Percentiles rank a stretch among this genome's conserved stretches.
phyloP scores from a whole-genome alignment of 2,888 invertebrate genomes.

The Cotesia congregata region DNA sequence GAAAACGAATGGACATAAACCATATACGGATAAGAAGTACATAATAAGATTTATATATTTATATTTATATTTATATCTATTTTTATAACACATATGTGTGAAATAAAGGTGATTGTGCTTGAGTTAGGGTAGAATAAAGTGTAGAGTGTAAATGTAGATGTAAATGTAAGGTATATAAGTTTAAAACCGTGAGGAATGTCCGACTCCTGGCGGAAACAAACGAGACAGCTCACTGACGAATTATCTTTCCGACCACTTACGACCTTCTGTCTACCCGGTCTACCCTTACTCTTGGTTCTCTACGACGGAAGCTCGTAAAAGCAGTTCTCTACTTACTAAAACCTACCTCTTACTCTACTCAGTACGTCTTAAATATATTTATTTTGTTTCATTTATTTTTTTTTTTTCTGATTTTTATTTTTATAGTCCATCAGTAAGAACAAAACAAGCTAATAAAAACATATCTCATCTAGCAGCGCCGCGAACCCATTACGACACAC shows the following conservation, averaged over 20 bases:
- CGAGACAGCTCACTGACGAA: constrained; percentile 52
- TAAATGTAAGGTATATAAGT: background rate
- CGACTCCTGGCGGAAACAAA: constrained; percentile 50
- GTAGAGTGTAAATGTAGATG: constrained; percentile 27
- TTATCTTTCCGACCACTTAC: constrained; percentile 51
- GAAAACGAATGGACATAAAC: constrained; percentile 6
- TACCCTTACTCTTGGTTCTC: constrained; percentile 2
- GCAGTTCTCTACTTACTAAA: constrained; percentile 45
- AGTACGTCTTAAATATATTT: constrained; percentile 45
- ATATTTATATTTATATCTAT: background rate
- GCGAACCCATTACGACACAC: background rate
- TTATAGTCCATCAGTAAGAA: constrained; percentile 35
- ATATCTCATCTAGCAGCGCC: background rate
- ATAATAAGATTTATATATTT: background rate
- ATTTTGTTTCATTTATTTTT: constrained; percentile 34
- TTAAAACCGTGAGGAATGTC: constrained; percentile 49
- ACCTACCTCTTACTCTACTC: constrained; percentile 35
- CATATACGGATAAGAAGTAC: constrained; percentile 1
- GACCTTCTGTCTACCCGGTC: constrained; percentile 37
- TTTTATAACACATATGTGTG: background rate
- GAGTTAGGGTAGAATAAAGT: constrained; percentile 27
- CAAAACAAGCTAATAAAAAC: background rate
- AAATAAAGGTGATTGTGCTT: constrained; percentile 28
- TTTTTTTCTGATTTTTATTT: constrained; percentile 15
- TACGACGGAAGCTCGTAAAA: constrained; percentile 39